Evolutionary conservation across 30 jellyfish, hydroid and myxozoan species (phyloP), one percentile per base, ranked within the genome.

Genomic region (Pelagia noctiluca): DNA sequence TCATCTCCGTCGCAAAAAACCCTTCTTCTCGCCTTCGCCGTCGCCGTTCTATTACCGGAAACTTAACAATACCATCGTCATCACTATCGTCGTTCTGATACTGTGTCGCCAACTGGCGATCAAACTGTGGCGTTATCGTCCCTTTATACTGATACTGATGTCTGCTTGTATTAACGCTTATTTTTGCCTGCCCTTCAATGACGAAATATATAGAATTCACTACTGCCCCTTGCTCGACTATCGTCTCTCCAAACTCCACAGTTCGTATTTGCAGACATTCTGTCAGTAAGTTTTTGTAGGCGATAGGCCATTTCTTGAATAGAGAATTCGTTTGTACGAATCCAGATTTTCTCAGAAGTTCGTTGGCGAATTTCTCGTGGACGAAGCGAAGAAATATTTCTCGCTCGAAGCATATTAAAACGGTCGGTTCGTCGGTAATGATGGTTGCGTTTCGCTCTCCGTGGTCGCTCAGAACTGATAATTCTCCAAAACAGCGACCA

Each of bases 401-500:
- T 34, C 95, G 92, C 37, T 79, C 83, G 79, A 93, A 76, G 52
- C 79, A 63, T 16, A 93, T 78, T 7, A 88, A 48, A 2, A 83
- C 85, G 37, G 93, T 71, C 60, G 96, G 96, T 49, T 93, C 98
- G 83, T 93, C 96, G 2, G 97, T 60, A 48, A 93, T 93, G 22
- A 93, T 72, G 23, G 98, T 29, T n/a, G 98, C 98, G 46, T 83
- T 93, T 21, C 98, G 85, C 38, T 67, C 95, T 8, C 85, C 84
- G 74, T 87, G 78, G 48, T 81, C 77, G 35, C 87, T 80, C 28
- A 93, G 62, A 21, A 93, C 96, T 32, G 97, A 81, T 23, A 93
- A 70, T 65, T 93, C 98, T 0, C 98, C 98, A 72, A 93, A 93
- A 54, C 98, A 86, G 11, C 98, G 97, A 18, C 98, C 98, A 5